These are phyloP conservation scores for Parotocinclus haroldoi DNA, from an alignment of 2,797 vertebrate species.

Conservation along the genomic window DNA sequence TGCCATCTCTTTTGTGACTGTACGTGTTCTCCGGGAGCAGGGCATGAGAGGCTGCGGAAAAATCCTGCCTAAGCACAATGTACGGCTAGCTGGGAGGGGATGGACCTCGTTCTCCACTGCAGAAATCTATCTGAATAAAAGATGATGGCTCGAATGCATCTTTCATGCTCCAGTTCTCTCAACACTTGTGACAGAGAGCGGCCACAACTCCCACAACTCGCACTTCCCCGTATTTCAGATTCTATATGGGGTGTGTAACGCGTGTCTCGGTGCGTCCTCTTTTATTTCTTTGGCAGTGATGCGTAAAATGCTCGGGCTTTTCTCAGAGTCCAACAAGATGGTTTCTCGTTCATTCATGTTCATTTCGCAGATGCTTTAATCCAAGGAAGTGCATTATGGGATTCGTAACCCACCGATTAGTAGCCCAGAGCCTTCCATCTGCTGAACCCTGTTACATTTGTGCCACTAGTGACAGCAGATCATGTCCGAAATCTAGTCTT, in stretches of 20 bases:
- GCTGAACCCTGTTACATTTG: no score
- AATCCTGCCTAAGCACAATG: conserved; percentile 13
- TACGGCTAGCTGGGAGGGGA: conserved; percentile 1
- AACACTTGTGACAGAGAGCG: conserved; percentile 25
- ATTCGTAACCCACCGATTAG: no score
- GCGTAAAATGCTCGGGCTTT: no score
- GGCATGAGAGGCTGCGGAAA: conserved; percentile 5
- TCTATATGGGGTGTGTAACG: background rate
- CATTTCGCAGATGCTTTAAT: no score
- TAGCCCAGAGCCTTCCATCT: no score
- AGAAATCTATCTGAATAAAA: conserved; percentile 36
- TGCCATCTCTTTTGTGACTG: background rate
- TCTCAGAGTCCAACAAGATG: no score
- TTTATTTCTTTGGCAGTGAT: no score
- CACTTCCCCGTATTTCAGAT: background rate
- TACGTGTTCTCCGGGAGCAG: background rate
- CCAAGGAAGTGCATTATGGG: no score
- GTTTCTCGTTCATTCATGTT: no score
- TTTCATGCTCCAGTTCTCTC: conserved; percentile 37
- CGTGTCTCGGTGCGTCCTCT: background rate
- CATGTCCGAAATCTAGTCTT: no score
- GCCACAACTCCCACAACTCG: conserved; percentile 10
- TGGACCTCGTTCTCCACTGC: conserved; percentile 1
- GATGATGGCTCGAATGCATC: conserved; percentile 31
- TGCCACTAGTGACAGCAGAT: no score